Conservation (phyloP, 2,888 invertebrate species). For the Morinoia aosen region DNA sequence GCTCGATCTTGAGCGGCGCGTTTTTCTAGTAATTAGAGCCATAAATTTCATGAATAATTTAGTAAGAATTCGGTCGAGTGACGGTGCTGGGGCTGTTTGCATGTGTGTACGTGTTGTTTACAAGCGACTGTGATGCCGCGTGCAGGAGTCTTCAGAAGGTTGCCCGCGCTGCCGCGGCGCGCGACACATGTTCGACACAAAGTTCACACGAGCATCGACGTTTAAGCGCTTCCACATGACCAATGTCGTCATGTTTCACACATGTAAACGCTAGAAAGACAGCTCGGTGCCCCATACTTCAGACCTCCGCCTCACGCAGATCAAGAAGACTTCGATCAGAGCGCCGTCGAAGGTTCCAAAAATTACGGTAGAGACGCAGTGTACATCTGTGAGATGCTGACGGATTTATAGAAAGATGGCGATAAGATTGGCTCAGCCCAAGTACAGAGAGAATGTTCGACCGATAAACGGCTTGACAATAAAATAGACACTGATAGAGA, state of each 20-base stretch:
- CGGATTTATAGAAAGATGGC: constrained; percentile 43
- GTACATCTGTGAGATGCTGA: constrained; percentile 42
- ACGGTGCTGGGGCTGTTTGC: neutral
- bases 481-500: constrained; percentile 50
- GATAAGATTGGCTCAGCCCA: constrained; percentile 21
- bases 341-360: neutral
- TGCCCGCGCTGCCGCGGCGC: neutral
- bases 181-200: constrained; percentile 35
- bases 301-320: neutral
- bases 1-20: neutral
- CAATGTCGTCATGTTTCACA: constrained; percentile 49
- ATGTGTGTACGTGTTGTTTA: constrained; percentile 38
- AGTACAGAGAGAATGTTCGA: constrained; percentile 51
- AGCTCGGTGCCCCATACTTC: constrained; percentile 34
- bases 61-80: constrained; percentile 6
- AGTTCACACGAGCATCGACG: constrained; percentile 28
- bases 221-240: constrained; percentile 41
- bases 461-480: constrained; percentile 45
- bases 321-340: constrained; percentile 6
- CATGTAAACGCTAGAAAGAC: constrained; percentile 38
- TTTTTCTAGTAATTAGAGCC: neutral
- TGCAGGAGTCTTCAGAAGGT: neutral
- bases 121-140: neutral
- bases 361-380: neutral
- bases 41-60: constrained; percentile 48